Percentiles rank a stretch among this genome's conserved stretches.
These are phyloP conservation scores for Pollimyrus isidori DNA, from an alignment of 2,113 vertebrate genomes.

Conservation along the genomic window DNA sequence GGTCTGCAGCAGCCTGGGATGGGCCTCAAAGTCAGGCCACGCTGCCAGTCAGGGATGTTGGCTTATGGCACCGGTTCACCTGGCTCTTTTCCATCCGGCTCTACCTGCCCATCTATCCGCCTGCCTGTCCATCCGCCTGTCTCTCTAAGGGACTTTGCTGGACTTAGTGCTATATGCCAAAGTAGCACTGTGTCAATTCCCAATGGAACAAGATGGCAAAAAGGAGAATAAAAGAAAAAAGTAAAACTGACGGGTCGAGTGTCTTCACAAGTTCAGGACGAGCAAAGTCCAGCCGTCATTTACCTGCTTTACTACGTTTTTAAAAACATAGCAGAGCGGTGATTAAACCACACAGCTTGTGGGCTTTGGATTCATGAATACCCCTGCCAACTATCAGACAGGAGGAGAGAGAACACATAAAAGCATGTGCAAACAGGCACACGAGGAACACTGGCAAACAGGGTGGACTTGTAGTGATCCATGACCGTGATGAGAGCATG, in stretches of 20 bases:
- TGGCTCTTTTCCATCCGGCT: not conserved
- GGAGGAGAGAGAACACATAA: not conserved
- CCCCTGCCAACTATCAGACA: not conserved
- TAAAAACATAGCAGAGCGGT: not conserved
- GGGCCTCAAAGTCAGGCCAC: not conserved
- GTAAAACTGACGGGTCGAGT: not conserved
- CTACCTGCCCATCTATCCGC: not conserved
- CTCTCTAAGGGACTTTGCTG: not conserved
- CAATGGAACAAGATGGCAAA: not conserved
- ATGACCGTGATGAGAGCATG: not conserved
- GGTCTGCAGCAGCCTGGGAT: not conserved
- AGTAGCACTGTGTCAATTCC: not conserved
- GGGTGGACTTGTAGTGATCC: not conserved
- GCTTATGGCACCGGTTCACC: not conserved
- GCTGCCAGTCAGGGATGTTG: not conserved
- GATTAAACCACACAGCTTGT: not conserved
- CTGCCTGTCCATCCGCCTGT: not conserved
- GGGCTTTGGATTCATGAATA: not conserved
- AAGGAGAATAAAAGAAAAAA: not conserved
- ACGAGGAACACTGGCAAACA: not conserved
- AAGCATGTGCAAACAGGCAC: not conserved
- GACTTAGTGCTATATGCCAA: not conserved
- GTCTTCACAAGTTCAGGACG: not conserved
- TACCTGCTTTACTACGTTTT: not conserved
- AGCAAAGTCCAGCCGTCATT: not conserved